Base-by-base conservation (phyloP, 2,113 vertebrate genomes). In the Gavialis gangeticus region DNA sequence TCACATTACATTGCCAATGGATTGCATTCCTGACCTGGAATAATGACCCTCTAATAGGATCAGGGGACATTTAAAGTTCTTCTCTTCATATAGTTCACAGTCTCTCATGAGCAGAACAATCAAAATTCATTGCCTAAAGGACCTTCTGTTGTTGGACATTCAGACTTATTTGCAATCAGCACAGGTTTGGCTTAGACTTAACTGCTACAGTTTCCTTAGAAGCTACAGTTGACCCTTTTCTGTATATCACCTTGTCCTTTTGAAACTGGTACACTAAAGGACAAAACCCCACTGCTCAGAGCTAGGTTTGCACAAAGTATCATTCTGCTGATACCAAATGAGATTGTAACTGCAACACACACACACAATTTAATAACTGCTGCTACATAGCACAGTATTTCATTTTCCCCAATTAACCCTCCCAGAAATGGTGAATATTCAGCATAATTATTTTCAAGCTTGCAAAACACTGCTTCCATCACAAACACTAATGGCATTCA, bases 61-160 rank as follows among this genome's bases (percentile, higher is more conserved):
- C 97, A 95, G 11, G 96, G 94, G 96, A 96, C 94, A 75, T 85
- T 95, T 98, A 92, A 95, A 96, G 91, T 96, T 96, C 83, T 92
- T 97, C 88, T 95, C 94, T 93, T 97, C 96, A 96, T 96, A 94
- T 88, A 95, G 89, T 96, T 98, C 96, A 93, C 90, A 91, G 95
- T 97, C 97, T 97, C 97, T 95, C 93, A 96, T 89, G 90, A 97
- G 84, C 95, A 96, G 95, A 97, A 94, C 96, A 96, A 97, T 96
- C 84, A 97, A 96, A 97, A 96, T 93, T 97, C 92, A 97, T 96
- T 95, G 92, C 95, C 96, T 95, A 75, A 97, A 97, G 97, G 92
- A 96, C 82, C 63, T 89, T 89, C 92, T 87, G 34, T 73, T 96
- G 93, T 94, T 97, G 89, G 93, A 88, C 93, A 87, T 78, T 90